A percentile compares a stretch with the other conserved stretches of the same genome.
These are phyloP conservation scores for Parauchenoglanis punctatus DNA, from an alignment of 2,797 vertebrate species.

Conservation along the genomic window DNA sequence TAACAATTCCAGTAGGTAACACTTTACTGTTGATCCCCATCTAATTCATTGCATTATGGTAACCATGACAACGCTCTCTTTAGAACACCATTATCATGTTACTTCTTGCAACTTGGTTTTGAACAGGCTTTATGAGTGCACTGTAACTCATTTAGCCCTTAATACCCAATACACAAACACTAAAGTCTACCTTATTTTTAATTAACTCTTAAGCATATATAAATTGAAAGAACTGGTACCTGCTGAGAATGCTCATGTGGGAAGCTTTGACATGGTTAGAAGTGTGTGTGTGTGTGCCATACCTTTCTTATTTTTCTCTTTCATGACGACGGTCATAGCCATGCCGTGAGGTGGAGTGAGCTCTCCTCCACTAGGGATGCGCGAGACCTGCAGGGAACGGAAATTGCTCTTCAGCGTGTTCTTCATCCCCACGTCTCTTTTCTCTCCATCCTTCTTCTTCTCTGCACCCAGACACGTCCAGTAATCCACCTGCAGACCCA, in stretches of 20 bases:
- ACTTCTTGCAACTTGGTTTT: background rate
- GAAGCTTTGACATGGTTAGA: background rate
- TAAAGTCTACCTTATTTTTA: background rate
- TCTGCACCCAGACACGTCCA: conserved; percentile 66
- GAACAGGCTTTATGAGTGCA: background rate
- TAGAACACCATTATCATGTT: background rate
- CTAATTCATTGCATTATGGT: background rate
- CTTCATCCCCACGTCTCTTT: conserved; percentile 68
- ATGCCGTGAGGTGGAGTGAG: conserved; percentile 63
- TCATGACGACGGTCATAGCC: conserved; percentile 76
- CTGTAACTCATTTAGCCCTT: background rate
- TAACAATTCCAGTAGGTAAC: background rate
- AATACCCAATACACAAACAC: background rate
- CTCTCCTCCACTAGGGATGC: conserved; percentile 64
- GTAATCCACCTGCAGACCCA: conserved; percentile 77
- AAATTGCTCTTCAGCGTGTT: conserved; percentile 77
- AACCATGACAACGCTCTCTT: background rate
- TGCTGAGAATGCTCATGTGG: background rate
- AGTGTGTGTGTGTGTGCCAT: background rate
- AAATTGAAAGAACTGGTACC: background rate
- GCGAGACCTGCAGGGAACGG: conserved; percentile 71
- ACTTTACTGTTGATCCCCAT: background rate
- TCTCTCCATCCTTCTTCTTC: conserved; percentile 64
- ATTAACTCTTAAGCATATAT: background rate
- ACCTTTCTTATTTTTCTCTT: conserved; percentile 80